A percentile compares a stretch with the other conserved stretches of the same genome.
Evolutionary conservation across 2,113 vertebrate genomes (phyloP).

Genomic region (Glaucomys volans): DNA sequence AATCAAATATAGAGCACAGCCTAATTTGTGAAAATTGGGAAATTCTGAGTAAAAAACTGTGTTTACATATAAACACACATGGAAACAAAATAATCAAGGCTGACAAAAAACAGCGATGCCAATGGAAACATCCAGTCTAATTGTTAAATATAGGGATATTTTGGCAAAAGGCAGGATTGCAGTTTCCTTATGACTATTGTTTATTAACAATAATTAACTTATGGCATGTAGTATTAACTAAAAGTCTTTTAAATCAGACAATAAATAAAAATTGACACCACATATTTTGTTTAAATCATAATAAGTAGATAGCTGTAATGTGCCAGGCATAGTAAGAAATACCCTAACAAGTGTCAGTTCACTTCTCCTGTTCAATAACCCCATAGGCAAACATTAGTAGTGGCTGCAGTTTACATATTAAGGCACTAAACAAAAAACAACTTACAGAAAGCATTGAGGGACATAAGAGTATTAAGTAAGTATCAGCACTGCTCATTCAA

Average conservation of each 20-base stretch:
- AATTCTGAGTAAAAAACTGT: neutral
- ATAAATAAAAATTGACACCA: neutral
- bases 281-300: neutral
- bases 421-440: neutral
- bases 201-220: neutral
- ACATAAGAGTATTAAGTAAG: neutral
- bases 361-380: neutral
- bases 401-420: neutral
- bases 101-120: neutral
- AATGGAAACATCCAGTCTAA: neutral
- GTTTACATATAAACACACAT: neutral
- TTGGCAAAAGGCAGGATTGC: neutral
- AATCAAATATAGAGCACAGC: neutral
- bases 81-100: neutral
- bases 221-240: neutral
- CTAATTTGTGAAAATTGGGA: neutral
- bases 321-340: neutral
- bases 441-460: neutral
- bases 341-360: neutral
- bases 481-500: neutral
- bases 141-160: neutral
- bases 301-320: neutral
- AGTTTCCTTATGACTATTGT: neutral
- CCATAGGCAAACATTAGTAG: neutral
- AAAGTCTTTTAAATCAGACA: neutral